Evolutionary conservation across 2,113 vertebrate genomes (phyloP).

Genomic region (Eidolon helvum): DNA sequence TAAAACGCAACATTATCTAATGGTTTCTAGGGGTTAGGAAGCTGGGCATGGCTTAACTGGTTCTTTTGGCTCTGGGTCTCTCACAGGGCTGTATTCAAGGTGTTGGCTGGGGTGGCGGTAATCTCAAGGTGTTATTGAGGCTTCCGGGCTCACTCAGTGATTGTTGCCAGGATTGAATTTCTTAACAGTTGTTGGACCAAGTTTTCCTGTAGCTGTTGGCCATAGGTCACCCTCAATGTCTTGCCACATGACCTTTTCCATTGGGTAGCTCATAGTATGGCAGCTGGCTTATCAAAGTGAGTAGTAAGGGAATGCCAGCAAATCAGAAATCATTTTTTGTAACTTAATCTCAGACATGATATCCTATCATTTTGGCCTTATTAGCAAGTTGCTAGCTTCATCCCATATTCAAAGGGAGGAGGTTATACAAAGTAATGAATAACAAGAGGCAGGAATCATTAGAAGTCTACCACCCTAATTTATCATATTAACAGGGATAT

Average conservation of each 20-base stretch:
- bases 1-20: neutral
- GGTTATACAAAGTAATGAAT: neutral
- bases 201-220: neutral
- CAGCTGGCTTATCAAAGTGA: neutral
- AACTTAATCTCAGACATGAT: neutral
- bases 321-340: neutral
- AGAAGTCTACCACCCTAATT: neutral
- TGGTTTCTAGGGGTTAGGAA: neutral
- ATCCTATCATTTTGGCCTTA: neutral
- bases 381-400: neutral
- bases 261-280: neutral
- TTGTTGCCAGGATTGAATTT: constrained; percentile 12
- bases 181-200: neutral
- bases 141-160: neutral
- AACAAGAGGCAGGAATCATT: neutral
- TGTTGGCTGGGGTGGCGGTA: neutral
- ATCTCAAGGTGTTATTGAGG: neutral
- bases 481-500: neutral
- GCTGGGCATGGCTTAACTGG: neutral
- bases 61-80: neutral
- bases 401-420: neutral
- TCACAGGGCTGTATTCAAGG: neutral
- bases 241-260: neutral
- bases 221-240: neutral
- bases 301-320: neutral